Percentiles rank a stretch among this genome's conserved stretches.
These are phyloP conservation scores for Himalopsyche kuldschensis DNA, from an alignment of 2,888 invertebrate species.

Conservation along the genomic window DNA sequence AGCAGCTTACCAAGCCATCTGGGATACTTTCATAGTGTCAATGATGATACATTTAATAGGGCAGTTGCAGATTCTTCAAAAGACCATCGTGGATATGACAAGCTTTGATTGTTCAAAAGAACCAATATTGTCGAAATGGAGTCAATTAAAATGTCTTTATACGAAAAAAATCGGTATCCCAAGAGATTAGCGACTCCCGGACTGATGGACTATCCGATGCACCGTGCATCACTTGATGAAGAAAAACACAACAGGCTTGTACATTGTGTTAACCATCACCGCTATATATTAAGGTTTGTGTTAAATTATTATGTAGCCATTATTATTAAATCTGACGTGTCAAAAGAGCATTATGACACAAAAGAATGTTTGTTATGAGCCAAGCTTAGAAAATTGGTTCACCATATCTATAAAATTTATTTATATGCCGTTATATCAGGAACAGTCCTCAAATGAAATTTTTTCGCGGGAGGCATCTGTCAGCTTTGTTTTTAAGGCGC, in stretches of 20 bases:
- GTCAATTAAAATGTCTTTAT: too few relatives aligned
- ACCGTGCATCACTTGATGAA: not conserved
- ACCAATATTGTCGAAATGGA: not conserved
- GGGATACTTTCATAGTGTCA: constrained; percentile 51
- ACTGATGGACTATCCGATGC: not conserved
- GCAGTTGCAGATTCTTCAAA: constrained; percentile 48
- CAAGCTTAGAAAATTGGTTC: too few relatives aligned
- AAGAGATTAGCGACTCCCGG: not conserved
- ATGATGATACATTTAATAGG: constrained; percentile 53
- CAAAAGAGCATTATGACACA: too few relatives aligned
- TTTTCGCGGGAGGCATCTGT: too few relatives aligned
- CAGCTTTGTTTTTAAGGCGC: too few relatives aligned
- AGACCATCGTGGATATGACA: constrained; percentile 9
- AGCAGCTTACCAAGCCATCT: constrained; percentile 50
- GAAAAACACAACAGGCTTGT: constrained; percentile 16
- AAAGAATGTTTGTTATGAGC: too few relatives aligned
- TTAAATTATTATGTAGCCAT: not conserved
- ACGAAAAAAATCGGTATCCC: not conserved
- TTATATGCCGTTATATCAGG: too few relatives aligned
- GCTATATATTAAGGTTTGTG: constrained; percentile 27
- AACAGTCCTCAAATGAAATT: too few relatives aligned
- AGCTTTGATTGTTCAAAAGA: not conserved
- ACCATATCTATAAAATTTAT: too few relatives aligned
- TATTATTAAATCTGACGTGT: too few relatives aligned
- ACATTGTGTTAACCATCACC: constrained; percentile 27